Evolutionary conservation across 2,888 invertebrate species (phyloP).

Genomic region (Erebia ligea): DNA sequence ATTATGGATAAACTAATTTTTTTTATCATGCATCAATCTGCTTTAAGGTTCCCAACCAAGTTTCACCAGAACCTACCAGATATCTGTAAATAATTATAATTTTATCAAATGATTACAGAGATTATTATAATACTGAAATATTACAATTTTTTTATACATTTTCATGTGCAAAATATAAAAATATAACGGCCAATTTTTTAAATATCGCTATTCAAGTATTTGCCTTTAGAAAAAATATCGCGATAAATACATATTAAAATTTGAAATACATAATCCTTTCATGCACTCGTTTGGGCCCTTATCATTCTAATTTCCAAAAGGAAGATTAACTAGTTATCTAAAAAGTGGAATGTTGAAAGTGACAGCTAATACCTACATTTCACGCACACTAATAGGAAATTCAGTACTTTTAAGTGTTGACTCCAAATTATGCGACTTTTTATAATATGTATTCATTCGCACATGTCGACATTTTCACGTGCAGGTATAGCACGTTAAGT

Average conservation of each 20-base stretch:
- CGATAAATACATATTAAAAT: too few relatives aligned
- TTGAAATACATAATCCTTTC: not conserved
- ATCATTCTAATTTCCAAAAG: slow-evolving; percentile 4
- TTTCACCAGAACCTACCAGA: not conserved
- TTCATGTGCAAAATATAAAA: slow-evolving; percentile 4
- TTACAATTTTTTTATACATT: not conserved
- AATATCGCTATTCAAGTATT: not conserved
- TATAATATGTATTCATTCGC: too few relatives aligned
- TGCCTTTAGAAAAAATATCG: too few relatives aligned
- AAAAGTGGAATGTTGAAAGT: slow-evolving; percentile 55
- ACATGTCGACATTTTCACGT: too few relatives aligned
- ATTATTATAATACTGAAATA: slow-evolving; percentile 32
- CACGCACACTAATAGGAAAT: slow-evolving; percentile 30
- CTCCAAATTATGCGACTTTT: not conserved
- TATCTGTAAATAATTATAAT: not conserved
- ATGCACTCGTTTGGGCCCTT: not conserved
- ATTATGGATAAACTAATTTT: not conserved
- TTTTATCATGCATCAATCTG: not conserved
- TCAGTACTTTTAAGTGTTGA: slow-evolving; percentile 31
- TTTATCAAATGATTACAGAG: slow-evolving; percentile 10
- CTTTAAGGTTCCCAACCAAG: not conserved
- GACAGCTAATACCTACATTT: slow-evolving; percentile 45
- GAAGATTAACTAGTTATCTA: slow-evolving; percentile 32
- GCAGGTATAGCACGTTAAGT: too few relatives aligned
- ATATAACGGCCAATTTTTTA: slow-evolving; percentile 2